Evolutionary conservation across 2,797 vertebrate genomes (phyloP), one percentile per base, ranked within the genome.

Genomic region (Pristis pectinata): DNA sequence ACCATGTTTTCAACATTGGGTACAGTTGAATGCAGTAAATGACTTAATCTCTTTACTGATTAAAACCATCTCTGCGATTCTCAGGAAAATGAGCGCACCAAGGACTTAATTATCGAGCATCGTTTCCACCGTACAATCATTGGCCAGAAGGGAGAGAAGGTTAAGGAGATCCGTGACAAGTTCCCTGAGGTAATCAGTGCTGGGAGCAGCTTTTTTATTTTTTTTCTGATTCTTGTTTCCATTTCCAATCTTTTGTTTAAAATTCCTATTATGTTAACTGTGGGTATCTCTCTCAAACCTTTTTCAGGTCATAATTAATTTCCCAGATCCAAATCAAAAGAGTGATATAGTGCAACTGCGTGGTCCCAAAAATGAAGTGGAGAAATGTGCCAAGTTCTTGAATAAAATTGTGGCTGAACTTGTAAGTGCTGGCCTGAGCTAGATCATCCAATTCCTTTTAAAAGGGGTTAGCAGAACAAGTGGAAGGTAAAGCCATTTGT

Each of bases 71-170:
- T 44, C 41, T 56, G 94, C 8, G 95, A 67, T 95, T 56, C 56
- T 64, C 96, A 99, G 99, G 99, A 99, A 97, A 99, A 99, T 17
- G 99, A 99, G 97, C 99, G 99, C 96, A 99, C 99, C 97, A 99
- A 99, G 98, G 99, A 99, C 96, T 97, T 99, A 97, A 98, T 99
- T 96, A 99, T 99, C 76, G 99, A 99, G 96, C 99, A 99, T 95
- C 99, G 98, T 97, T 99, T 99, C 97, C 99, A 99, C 96, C 97
- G 99, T 97, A 99, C 99, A 96, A 99, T 99, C 96, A 99, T 99
- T 94, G 99, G 99, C 96, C 99, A 99, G 97, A 99, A 99, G 96
- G 99, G 99, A 22, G 99, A 99, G 96, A 98, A 98, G 95, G 98
- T 99, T 95, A 98, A 99, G 96, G 99, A 99, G 97, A 98, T 99